Conservation (phyloP, 2,113 vertebrate genomes). For the Lampris megalopsis region DNA sequence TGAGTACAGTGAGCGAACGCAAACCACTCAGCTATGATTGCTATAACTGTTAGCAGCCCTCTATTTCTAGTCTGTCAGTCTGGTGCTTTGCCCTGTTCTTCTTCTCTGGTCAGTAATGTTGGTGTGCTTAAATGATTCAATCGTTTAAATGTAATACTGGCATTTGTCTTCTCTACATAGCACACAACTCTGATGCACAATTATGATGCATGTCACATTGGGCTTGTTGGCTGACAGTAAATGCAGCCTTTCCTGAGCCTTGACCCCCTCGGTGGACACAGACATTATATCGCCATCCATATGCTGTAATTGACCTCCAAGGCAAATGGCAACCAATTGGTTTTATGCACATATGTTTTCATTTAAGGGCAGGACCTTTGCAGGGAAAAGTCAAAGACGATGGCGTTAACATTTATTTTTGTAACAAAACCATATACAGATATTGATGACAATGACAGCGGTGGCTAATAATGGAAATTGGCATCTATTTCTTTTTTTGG, state of each 20-base stretch:
- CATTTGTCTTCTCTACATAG: slow-evolving; percentile 4
- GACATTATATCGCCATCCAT: slow-evolving; percentile 13
- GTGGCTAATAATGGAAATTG: too few relatives aligned
- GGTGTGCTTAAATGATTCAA: slow-evolving; percentile 17
- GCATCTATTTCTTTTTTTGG: too few relatives aligned
- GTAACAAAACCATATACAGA: too few relatives aligned
- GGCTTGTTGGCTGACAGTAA: slow-evolving; percentile 25
- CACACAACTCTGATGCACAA: slow-evolving; percentile 8
- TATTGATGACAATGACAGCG: too few relatives aligned
- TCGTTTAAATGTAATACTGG: background rate
- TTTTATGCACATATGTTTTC: background rate
- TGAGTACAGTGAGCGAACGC: slow-evolving; percentile 27
- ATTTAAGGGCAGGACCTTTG: too few relatives aligned
- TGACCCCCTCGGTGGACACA: slow-evolving; percentile 37
- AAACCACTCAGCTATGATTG: slow-evolving; percentile 20
- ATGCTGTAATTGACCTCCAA: slow-evolving; percentile 7
- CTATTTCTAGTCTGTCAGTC: background rate
- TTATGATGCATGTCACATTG: slow-evolving; percentile 27
- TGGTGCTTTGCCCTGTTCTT: slow-evolving; percentile 24
- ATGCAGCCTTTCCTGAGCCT: slow-evolving; percentile 3
- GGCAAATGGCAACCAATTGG: background rate
- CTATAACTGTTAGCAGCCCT: background rate
- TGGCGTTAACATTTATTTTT: too few relatives aligned
- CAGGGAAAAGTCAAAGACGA: too few relatives aligned
- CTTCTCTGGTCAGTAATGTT: slow-evolving; percentile 30